Percentiles rank a stretch among this genome's conserved stretches.
phyloP scores from a whole-genome alignment of 2,888 invertebrate species.

The Neoitamus cyanurus region DNA sequence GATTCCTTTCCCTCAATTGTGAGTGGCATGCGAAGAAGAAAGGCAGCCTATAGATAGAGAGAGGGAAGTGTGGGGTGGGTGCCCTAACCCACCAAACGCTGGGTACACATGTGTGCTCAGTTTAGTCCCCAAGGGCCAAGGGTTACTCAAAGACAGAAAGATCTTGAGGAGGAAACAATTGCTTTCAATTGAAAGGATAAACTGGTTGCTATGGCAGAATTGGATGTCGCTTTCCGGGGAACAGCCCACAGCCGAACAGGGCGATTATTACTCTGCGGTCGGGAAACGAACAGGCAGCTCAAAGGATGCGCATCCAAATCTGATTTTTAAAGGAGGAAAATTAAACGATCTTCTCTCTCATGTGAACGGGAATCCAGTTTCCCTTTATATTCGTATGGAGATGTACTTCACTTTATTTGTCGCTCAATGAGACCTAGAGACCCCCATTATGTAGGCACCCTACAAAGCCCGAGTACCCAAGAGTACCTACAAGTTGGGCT shows the following conservation, averaged over 20 bases:
- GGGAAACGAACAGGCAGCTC: not conserved
- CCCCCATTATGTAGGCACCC: not conserved
- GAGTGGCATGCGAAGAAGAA: not conserved
- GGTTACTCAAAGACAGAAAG: not conserved
- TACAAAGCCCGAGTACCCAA: not conserved
- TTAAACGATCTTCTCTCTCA: not conserved
- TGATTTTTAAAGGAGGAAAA: not conserved
- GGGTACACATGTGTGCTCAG: not conserved
- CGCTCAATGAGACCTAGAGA: not conserved
- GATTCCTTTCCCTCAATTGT: not conserved
- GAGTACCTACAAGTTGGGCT: not conserved
- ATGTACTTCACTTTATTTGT: not conserved
- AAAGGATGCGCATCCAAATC: not conserved
- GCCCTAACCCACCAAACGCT: not conserved
- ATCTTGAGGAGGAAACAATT: not conserved
- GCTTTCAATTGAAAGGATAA: slow-evolving; percentile 30
- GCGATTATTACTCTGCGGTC: not conserved
- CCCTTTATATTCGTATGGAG: not conserved
- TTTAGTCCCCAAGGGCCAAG: not conserved
- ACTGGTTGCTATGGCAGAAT: not conserved
- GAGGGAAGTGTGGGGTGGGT: not conserved
- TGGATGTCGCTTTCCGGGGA: not conserved
- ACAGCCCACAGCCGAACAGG: too few relatives aligned
- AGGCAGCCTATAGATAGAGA: not conserved
- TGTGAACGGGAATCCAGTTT: not conserved